Conservation (phyloP, 2,797 vertebrate genomes). For the Paratrypauchen microcephalus region DNA sequence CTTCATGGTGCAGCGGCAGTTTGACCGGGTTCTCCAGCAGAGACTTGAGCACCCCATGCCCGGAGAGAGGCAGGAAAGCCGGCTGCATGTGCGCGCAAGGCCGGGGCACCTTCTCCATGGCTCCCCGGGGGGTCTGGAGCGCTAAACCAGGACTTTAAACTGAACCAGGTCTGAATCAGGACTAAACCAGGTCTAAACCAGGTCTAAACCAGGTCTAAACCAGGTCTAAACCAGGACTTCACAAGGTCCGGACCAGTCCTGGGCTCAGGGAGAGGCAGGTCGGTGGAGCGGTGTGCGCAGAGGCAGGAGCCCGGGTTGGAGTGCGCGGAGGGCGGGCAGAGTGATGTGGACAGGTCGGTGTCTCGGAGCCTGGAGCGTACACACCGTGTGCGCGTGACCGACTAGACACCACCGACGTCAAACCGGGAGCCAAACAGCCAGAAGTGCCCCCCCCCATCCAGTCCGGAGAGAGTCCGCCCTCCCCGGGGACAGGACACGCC, state of each 20-base stretch:
- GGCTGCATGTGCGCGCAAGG: slow-evolving; percentile 74
- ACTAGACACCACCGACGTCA: slow-evolving; percentile 64
- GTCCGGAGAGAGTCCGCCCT: not conserved
- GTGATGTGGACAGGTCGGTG: not conserved
- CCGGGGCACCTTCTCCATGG: slow-evolving; percentile 84
- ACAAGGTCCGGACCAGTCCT: too few species aligned
- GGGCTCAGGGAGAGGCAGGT: too few species aligned
- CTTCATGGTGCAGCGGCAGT: slow-evolving; percentile 87
- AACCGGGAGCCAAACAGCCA: slow-evolving; percentile 35
- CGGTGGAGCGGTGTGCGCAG: not conserved
- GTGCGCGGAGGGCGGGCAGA: not conserved
- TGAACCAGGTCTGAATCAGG: too few species aligned
- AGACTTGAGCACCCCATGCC: slow-evolving; percentile 91
- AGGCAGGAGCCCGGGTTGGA: not conserved
- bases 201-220: too few species aligned
- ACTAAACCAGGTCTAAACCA: not conserved
- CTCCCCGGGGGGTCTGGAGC: slow-evolving; percentile 5
- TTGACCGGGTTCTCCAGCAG: slow-evolving; percentile 93
- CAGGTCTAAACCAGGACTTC: too few species aligned
- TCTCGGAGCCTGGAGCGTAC: not conserved
- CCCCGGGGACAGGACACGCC: not conserved
- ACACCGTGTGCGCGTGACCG: slow-evolving; percentile 24
- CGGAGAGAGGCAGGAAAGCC: slow-evolving; percentile 80
- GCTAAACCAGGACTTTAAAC: not conserved
- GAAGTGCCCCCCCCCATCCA: too few species aligned